Conservation (phyloP, 2,113 vertebrate species). For the Onychostoma macrolepis region DNA sequence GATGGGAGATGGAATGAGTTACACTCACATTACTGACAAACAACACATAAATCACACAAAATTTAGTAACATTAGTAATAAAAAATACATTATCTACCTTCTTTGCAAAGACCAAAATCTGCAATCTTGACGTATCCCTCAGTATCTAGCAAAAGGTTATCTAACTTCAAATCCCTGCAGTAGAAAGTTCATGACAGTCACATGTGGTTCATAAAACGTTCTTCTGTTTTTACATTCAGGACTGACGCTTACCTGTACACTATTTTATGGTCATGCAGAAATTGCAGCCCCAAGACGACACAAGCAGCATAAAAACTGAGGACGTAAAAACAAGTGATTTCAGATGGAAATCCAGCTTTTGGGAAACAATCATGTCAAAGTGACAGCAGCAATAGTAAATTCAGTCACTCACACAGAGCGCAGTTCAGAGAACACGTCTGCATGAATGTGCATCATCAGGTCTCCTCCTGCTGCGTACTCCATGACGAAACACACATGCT, state of each 20-base stretch:
- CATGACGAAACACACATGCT: conserved; percentile 99
- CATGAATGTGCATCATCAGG: conserved; percentile 99
- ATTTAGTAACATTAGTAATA: neutral
- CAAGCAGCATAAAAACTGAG: conserved; percentile 96
- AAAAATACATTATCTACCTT: conserved; percentile 78
- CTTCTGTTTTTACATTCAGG: neutral
- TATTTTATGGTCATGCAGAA: conserved; percentile 97
- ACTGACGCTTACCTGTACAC: conserved; percentile 88
- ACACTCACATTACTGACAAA: neutral
- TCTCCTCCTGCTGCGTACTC: conserved; percentile 98
- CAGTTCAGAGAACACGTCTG: conserved; percentile 97
- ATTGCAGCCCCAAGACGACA: conserved; percentile 96
- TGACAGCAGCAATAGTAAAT: neutral
- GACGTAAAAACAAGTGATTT: neutral
- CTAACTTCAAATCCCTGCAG: conserved; percentile 95
- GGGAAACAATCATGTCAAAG: neutral
- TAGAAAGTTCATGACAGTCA: conserved; percentile 46
- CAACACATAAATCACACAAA: neutral
- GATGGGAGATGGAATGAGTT: neutral
- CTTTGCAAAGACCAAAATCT: conserved; percentile 99
- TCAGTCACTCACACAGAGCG: conserved; percentile 89
- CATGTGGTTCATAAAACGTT: neutral
- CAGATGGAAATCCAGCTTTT: neutral
- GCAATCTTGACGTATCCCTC: conserved; percentile 99
- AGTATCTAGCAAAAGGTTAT: conserved; percentile 96